These are phyloP conservation scores for Huso huso DNA, from an alignment of 2,797 vertebrate species.

Conservation along the genomic window DNA sequence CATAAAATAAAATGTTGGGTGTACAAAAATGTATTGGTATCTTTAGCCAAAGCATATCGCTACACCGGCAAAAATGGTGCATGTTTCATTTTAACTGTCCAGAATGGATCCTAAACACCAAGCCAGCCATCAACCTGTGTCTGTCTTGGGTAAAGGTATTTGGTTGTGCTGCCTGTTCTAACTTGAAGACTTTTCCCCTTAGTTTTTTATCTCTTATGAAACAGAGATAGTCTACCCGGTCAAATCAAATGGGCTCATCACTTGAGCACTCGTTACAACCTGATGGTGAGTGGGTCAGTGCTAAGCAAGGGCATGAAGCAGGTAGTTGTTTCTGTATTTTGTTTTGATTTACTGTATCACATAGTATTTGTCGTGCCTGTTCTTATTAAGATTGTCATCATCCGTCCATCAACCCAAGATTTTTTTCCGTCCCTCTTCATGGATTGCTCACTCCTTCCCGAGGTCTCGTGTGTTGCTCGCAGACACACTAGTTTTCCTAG, in stretches of 20 bases:
- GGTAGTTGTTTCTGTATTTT: constrained; percentile 57
- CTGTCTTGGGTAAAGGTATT: constrained; percentile 31
- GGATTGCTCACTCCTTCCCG: neutral
- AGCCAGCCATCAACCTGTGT: constrained; percentile 46
- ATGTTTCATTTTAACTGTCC: no score
- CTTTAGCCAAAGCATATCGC: no score
- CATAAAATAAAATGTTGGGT: constrained; percentile 10
- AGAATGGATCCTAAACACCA: constrained; percentile 22
- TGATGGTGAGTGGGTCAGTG: constrained; percentile 51
- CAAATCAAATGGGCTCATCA: constrained; percentile 56
- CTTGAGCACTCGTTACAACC: constrained; percentile 60
- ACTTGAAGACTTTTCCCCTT: constrained; percentile 50
- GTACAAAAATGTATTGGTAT: constrained; percentile 2
- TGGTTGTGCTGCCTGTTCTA: constrained; percentile 44
- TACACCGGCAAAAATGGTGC: no score
- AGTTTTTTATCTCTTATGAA: constrained; percentile 56
- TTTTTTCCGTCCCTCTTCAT: neutral
- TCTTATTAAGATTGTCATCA: neutral
- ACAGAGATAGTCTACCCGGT: constrained; percentile 66
- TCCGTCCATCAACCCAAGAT: neutral
- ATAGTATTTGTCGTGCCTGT: constrained; percentile 11
- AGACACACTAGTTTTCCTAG: no score
- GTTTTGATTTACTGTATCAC: constrained; percentile 36
- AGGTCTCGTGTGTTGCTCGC: no score
- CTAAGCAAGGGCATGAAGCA: constrained; percentile 52